These are phyloP conservation scores for Cataglyphis livida DNA, from an alignment of 2,888 invertebrate species.

Conservation along the genomic window DNA sequence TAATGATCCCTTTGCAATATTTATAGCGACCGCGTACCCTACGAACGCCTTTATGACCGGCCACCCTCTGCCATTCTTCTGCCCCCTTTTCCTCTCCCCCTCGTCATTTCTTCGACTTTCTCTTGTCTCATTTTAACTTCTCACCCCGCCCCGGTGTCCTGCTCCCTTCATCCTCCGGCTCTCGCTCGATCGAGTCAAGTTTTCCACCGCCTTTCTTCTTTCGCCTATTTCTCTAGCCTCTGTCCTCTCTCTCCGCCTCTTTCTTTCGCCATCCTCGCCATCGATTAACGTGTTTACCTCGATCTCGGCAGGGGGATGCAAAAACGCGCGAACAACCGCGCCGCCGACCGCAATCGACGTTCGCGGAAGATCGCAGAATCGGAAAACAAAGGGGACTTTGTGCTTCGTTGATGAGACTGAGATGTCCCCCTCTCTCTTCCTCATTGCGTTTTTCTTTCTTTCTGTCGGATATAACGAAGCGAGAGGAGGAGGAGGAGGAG, in stretches of 20 bases:
- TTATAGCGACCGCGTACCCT: slow-evolving; percentile 42
- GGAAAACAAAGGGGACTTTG: slow-evolving; percentile 75
- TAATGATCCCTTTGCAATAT: slow-evolving; percentile 56
- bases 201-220: slow-evolving; percentile 47
- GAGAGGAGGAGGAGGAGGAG: not conserved
- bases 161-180: slow-evolving; percentile 23
- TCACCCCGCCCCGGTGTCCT: slow-evolving; percentile 37
- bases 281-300: slow-evolving; percentile 76
- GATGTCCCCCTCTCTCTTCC: slow-evolving; percentile 56
- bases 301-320: slow-evolving; percentile 67
- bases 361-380: slow-evolving; percentile 61
- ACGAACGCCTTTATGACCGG: slow-evolving; percentile 25
- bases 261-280: slow-evolving; percentile 54
- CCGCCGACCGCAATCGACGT: slow-evolving; percentile 49
- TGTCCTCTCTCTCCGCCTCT: slow-evolving; percentile 18
- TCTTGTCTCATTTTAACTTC: slow-evolving; percentile 34
- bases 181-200: slow-evolving; percentile 41
- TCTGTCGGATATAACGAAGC: slow-evolving; percentile 26
- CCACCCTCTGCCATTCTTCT: slow-evolving; percentile 8
- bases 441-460: slow-evolving; percentile 33
- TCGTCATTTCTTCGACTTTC: slow-evolving; percentile 48
- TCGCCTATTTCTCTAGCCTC: slow-evolving; percentile 36
- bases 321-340: slow-evolving; percentile 62
- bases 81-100: slow-evolving; percentile 26
- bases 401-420: slow-evolving; percentile 67